Base-by-base conservation (phyloP, 2,888 invertebrate genomes). In the Harpagoxenus sublaevis region DNA sequence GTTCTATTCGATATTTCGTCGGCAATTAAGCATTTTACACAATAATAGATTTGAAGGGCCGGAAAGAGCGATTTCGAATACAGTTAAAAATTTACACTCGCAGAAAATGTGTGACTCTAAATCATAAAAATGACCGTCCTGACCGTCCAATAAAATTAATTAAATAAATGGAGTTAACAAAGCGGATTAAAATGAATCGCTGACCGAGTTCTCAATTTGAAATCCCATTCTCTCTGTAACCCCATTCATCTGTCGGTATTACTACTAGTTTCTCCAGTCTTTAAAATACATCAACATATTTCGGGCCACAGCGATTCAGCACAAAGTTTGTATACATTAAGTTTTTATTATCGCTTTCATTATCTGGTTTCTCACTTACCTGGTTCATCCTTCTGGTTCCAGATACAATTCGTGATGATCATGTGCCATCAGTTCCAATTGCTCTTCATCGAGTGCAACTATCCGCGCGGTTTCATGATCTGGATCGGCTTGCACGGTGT, bases 401-500 rank as follows among this genome's bases (percentile, higher is more conserved):
- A 98, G 98, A 96, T 98, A 68, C 99, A 99, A 96, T 99, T 99
- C 96, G 97, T 99, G 92, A 96, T 97, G 94, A 99, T 99, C 94
- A 98, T 99, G 96, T 96, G 96, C 74, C 99, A 99, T 95, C 98
- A 98, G 95, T 98, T 98, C 96, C 98, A 98, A 95, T 96, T 99
- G 89, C 95, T 99, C 90, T 98, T 98, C 96, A 97, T 97, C 89
- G 98, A 98, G 86, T 99, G 99, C 95, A 97, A 98, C 94, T 99
- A 99, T 95, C 99, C 99, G 9, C 97, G 97, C 92, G 97, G 97
- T 84, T 98, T 98, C 96, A 98, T 98, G 96, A 96, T 98, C 94
- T 99, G 98, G 98, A 99, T 99, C 95, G 98, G 98, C 66, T 96
- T 98, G 92, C 99, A 99, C 95, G 99, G 99, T 84, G 96, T 99